Evolutionary conservation across 2,797 vertebrate genomes (phyloP).

Genomic region (Streptopelia turtur): DNA sequence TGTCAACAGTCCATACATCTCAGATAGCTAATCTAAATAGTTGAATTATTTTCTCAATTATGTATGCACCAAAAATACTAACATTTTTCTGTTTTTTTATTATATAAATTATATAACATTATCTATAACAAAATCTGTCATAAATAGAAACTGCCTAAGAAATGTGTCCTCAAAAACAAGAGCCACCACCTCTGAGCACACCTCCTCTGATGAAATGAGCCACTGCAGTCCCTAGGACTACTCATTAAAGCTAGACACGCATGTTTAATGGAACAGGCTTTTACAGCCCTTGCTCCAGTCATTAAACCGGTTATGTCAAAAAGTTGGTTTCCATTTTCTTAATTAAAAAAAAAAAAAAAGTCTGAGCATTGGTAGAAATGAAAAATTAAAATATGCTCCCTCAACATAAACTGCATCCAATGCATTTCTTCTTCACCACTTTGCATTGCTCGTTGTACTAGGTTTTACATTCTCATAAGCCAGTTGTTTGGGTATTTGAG

Average conservation of each 20-base stretch:
- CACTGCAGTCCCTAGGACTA: not conserved
- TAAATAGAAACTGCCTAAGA: not conserved
- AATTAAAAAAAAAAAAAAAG: not conserved
- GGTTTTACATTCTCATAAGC: not conserved
- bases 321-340: not conserved
- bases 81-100: not conserved
- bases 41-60: not conserved
- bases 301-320: conserved; percentile 16
- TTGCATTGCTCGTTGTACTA: not conserved
- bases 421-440: not conserved
- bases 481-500: not conserved
- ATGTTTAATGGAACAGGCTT: not conserved
- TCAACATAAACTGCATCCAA: not conserved
- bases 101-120: no score
- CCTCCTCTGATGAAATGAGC: not conserved
- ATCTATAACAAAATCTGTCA: not conserved
- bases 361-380: not conserved
- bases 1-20: not conserved
- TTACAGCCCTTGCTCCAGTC: not conserved
- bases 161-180: not conserved
- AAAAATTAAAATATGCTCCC: not conserved
- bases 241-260: not conserved
- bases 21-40: not conserved
- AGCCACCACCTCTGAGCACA: not conserved
- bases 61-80: not conserved